Conservation (phyloP, 2,888 invertebrate species). For the Terebella lapidaria region DNA sequence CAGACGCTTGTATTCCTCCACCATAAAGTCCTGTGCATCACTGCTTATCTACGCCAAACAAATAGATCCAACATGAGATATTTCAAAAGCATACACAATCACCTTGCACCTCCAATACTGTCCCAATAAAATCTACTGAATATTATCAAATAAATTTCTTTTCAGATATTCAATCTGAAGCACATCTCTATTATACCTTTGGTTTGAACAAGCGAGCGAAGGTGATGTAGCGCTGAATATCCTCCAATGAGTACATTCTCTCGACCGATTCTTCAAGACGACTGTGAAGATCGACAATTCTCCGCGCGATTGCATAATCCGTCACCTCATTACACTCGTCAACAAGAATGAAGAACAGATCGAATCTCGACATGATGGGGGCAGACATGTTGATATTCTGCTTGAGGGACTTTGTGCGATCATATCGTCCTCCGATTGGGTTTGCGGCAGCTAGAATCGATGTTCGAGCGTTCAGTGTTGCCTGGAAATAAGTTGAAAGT, state of each 20-base stretch:
- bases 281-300: slow-evolving; percentile 90
- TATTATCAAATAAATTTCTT: too few relatives aligned
- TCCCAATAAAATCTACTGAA: too few relatives aligned
- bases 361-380: slow-evolving; percentile 98
- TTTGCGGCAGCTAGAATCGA: slow-evolving; percentile 98
- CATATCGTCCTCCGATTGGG: slow-evolving; percentile 95
- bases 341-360: slow-evolving; percentile 94
- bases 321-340: slow-evolving; percentile 93
- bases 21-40: slow-evolving; percentile 78
- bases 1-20: slow-evolving; percentile 81
- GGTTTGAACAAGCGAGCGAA: slow-evolving; percentile 96
- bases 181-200: slow-evolving; percentile 57
- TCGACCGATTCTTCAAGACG: slow-evolving; percentile 76
- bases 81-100: too few relatives aligned
- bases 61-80: neutral
- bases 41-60: slow-evolving; percentile 53
- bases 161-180: too few relatives aligned
- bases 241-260: slow-evolving; percentile 78
- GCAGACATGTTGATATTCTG: slow-evolving; percentile 90
- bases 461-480: slow-evolving; percentile 93
- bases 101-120: too few relatives aligned
- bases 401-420: slow-evolving; percentile 85
- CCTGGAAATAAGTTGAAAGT: slow-evolving; percentile 58
- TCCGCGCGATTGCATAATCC: slow-evolving; percentile 93
- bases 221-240: slow-evolving; percentile 89